Evolutionary conservation across 2,797 vertebrate species (phyloP).

Genomic region (Sylvia borin): DNA sequence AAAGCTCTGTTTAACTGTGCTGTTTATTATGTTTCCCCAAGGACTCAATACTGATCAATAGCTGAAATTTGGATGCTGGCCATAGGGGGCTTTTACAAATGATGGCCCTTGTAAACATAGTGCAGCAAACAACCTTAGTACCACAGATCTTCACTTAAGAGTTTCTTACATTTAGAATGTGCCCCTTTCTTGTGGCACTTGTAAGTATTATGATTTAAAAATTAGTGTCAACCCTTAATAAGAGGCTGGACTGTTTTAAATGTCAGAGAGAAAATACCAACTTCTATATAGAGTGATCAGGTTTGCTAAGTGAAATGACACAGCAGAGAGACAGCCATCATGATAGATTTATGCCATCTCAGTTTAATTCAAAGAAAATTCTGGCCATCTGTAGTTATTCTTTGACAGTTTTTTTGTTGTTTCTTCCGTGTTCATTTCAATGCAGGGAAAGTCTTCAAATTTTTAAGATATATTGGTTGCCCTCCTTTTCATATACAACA

Average conservation of each 20-base stretch:
- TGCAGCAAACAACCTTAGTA: neutral
- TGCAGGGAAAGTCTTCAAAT: neutral
- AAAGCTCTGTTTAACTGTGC: constrained; percentile 21
- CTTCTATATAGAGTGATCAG: neutral
- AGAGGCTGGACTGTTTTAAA: neutral
- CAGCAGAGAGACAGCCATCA: neutral
- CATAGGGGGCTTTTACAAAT: constrained; percentile 16
- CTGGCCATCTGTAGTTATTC: neutral
- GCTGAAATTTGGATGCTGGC: constrained; percentile 19
- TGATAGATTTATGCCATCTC: neutral
- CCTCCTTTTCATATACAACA: neutral
- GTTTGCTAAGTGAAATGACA: neutral
- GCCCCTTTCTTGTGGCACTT: neutral
- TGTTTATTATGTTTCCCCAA: constrained; percentile 2
- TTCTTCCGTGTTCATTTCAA: neutral
- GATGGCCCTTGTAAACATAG: neutral
- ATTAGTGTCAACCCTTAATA: neutral
- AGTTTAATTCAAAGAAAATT: neutral
- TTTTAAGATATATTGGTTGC: neutral
- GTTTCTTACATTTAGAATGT: neutral
- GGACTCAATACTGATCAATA: neutral
- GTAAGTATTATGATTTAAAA: neutral
- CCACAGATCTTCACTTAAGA: neutral
- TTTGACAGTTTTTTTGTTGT: neutral
- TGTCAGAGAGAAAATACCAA: neutral